phyloP scores from a whole-genome alignment of 1,140 invertebrate species.

The Macrobrachium rosenbergii region DNA sequence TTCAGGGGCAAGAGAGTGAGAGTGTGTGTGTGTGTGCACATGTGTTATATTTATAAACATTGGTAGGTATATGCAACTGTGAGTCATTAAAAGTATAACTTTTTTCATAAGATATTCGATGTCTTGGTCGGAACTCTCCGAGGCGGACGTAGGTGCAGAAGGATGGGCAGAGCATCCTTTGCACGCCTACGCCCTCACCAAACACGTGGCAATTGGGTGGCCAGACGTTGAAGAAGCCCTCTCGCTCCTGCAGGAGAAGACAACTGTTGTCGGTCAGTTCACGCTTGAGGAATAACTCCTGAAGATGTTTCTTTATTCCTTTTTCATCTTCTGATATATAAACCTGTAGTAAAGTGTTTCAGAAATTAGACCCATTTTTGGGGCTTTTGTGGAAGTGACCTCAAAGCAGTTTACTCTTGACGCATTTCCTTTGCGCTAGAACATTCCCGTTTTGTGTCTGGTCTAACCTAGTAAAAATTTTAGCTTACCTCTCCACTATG shows the following conservation, averaged over 20 bases:
- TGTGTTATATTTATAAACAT: background rate
- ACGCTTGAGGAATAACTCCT: background rate
- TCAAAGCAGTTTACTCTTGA: too few species aligned
- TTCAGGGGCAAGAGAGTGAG: too few species aligned
- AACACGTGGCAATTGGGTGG: slow-evolving; percentile 19
- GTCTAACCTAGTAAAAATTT: too few species aligned
- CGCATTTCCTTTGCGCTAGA: too few species aligned
- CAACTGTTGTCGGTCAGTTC: background rate
- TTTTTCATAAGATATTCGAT: background rate
- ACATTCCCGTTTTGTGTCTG: too few species aligned
- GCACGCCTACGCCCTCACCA: slow-evolving; percentile 37
- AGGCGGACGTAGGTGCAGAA: background rate
- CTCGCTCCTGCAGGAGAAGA: background rate
- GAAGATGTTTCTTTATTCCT: background rate
- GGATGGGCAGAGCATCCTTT: background rate
- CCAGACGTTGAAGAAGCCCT: background rate
- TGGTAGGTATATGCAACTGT: background rate
- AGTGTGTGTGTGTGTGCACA: background rate
- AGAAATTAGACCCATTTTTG: too few species aligned
- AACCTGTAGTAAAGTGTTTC: too few species aligned
- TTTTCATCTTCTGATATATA: background rate
- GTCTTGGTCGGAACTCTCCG: background rate
- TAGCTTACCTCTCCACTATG: too few species aligned
- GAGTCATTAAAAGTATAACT: background rate
- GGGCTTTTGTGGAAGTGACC: too few species aligned